Base-by-base conservation (phyloP, 2,888 invertebrate genomes). In the Dasysyrphus albostriatus region DNA sequence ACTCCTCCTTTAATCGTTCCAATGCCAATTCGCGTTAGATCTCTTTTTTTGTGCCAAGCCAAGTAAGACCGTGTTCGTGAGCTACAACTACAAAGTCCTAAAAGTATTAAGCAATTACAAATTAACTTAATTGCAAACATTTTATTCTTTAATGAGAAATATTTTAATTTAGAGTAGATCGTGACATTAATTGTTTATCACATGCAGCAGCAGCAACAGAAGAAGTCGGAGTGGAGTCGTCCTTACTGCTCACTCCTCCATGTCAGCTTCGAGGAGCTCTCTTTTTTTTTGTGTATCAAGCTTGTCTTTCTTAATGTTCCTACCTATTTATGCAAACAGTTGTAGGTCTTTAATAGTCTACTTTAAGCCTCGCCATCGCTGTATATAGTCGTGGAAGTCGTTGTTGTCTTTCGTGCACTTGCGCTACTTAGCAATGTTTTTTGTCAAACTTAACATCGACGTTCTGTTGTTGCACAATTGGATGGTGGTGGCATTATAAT, bases 101-200 rank as follows among this genome's bases (percentile, higher is more conserved):
- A 90, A 89, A 89, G 90, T 90, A 90, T 90, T 90, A 90, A 90
- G 90, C 91, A 91, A 90, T 91, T 91, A 91, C 91, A 91, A 91
- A 90, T 91, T 91, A 91, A 90, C 90, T 90, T 91, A 90, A 91
- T 91, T 90, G 91, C 89, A 88, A 91, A 90, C 90, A 90, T 90
- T 90, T 90, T 90, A 90, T 90, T 90, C 89, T 89, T 89, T 90
- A 90, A 90, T 90, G 90, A 90, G 89, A 90, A 90, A 90, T 90
- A 90, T 90, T 90, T 90, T 90, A 90, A 90, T 90, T 90, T 89
- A 89, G 90, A 89, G 89, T 88, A 90, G 90, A 90, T 90, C 90
- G 90, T 90, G 90, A 90, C 90, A 90, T 90, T 90, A 90, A 90
- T 90, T 90, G 90, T 90, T 90, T 89, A 88, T 89, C 89, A 88